Evolutionary conservation across 92 coral and sea anemone genomes (phyloP).

Genomic region (Zoanthus solanderi): DNA sequence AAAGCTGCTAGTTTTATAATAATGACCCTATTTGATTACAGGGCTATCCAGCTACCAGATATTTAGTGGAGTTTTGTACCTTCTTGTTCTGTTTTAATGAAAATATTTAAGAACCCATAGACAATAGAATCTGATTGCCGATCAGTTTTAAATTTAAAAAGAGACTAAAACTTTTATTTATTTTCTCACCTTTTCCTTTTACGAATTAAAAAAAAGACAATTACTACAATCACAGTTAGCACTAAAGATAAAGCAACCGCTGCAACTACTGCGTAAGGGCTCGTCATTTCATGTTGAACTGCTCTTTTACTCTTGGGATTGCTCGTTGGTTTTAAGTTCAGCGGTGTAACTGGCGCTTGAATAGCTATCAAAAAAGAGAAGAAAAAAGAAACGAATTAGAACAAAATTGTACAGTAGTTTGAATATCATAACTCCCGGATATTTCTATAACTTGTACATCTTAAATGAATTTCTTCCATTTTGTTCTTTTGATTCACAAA

Average conservation of each 20-base stretch:
- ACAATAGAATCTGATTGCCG: too few relatives aligned
- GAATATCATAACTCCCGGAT: too few relatives aligned
- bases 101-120: background rate
- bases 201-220: background rate
- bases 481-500: background rate
- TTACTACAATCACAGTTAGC: background rate
- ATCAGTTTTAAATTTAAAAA: background rate
- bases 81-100: too few relatives aligned
- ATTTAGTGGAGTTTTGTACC: too few relatives aligned
- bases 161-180: background rate
- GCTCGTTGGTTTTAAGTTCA: background rate
- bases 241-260: slow-evolving; percentile 7
- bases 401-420: background rate
- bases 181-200: background rate
- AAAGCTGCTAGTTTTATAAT: too few relatives aligned
- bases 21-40: too few relatives aligned
- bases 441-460: too few relatives aligned
- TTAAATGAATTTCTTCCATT: background rate
- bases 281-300: background rate
- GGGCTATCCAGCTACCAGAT: too few relatives aligned
- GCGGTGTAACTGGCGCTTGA: background rate
- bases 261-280: slow-evolving; percentile 16
- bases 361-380: background rate
- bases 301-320: background rate
- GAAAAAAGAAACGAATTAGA: background rate